phyloP scores from a whole-genome alignment of 2,797 vertebrate species.

The Distichodus sexfasciatus region DNA sequence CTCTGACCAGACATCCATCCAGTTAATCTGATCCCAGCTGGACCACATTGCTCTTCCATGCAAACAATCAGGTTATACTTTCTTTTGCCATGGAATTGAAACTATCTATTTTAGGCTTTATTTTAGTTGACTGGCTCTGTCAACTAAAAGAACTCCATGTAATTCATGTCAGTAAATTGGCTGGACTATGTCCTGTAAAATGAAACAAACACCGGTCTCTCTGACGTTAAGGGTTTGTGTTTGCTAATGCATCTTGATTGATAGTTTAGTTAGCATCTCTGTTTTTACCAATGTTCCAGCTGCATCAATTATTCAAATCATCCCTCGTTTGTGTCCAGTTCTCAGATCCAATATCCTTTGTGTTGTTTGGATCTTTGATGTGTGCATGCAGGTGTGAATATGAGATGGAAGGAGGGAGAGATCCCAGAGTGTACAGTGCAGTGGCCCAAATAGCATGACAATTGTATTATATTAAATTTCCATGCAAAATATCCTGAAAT shows the following conservation, averaged over 20 bases:
- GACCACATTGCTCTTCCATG: not conserved
- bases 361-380: constrained; percentile 5
- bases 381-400: not conserved
- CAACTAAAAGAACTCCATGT: no score
- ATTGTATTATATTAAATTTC: no score
- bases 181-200: no score
- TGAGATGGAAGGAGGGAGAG: not conserved
- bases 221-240: not conserved
- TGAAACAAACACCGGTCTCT: not conserved
- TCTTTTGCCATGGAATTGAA: not conserved
- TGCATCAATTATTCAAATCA: constrained; percentile 22
- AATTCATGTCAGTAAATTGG: no score
- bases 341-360: constrained; percentile 1
- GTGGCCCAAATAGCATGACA: constrained; percentile 12
- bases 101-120: not conserved
- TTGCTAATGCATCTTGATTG: constrained; percentile 12
- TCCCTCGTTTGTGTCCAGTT: constrained; percentile 14
- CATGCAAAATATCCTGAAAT: constrained; percentile 8
- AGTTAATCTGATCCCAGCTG: constrained; percentile 1
- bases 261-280: constrained; percentile 17
- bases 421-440: not conserved
- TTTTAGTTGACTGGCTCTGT: not conserved
- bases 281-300: constrained; percentile 1
- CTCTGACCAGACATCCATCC: not conserved
- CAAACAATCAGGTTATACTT: not conserved